phyloP scores from a whole-genome alignment of 2,888 invertebrate genomes.

The Lymantria monacha region DNA sequence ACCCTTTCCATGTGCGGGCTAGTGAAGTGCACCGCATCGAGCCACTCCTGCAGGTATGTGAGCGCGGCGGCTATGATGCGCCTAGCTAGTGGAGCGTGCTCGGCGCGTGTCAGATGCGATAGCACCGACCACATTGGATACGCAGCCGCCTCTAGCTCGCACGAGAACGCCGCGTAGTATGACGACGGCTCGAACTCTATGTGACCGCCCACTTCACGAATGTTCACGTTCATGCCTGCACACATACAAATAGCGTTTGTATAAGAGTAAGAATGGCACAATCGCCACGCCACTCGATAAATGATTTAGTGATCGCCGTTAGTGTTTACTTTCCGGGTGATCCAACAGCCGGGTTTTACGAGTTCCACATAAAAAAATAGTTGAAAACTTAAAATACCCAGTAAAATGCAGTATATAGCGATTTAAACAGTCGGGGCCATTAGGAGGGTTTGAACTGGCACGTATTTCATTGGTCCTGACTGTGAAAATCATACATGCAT shows the following conservation, averaged over 20 bases:
- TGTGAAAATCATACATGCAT: no score
- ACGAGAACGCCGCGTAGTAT: constrained; percentile 98
- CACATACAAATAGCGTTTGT: background rate
- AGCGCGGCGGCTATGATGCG: constrained; percentile 90
- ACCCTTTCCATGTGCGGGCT: constrained; percentile 80
- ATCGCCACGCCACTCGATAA: no score
- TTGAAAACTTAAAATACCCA: no score
- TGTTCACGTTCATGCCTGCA: constrained; percentile 97
- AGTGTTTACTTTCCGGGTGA: no score
- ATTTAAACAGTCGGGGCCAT: no score
- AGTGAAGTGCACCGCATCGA: constrained; percentile 90
- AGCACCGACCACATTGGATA: constrained; percentile 99
- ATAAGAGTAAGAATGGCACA: no score
- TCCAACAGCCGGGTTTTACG: no score
- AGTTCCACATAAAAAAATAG: no score
- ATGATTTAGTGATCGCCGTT: no score
- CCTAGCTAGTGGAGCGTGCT: constrained; percentile 88
- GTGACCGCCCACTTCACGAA: constrained; percentile 93
- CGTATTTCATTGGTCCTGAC: no score
- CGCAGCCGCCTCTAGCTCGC: constrained; percentile 97
- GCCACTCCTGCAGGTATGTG: constrained; percentile 92
- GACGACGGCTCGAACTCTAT: constrained; percentile 98
- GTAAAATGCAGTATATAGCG: no score
- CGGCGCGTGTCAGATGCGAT: constrained; percentile 90
- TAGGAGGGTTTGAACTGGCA: no score